Base-by-base conservation (phyloP, 2,888 invertebrate species). In the Drosophila tanythrix region DNA sequence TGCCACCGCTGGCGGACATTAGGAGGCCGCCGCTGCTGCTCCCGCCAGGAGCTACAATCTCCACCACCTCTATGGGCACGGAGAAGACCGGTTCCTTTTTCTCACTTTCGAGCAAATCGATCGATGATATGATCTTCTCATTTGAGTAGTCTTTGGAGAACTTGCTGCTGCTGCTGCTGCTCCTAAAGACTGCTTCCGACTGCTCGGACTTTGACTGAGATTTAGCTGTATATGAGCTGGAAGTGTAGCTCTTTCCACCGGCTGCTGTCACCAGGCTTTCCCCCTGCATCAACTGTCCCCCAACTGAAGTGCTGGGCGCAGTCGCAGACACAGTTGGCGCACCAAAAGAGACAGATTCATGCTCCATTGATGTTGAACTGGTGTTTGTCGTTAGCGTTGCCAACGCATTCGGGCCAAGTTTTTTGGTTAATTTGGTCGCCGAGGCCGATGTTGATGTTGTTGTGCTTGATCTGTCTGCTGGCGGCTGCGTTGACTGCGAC, bases 31-130 rank as follows among this genome's bases (percentile, higher is more conserved):
- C 55, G 40, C 66, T 56, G 33, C 71, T 72, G 25, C 62, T 63
- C 13, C 65, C 64, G 36, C 74, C 67, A 51, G 82, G 86, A 40
- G 81, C 52, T 64, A 72, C 69, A 62, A 90, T 86, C 64, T 92
- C 92, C 35, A 92, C 83, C 61, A 92, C 91, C 76, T 92, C 92
- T 40, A 92, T 92, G 65, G 92, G 92, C 56, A 92, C 92, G 43
- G 92, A 92, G 66, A 92, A 91, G 35, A 91, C 87, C 71, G 92
- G 91, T 79, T 91, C 92, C 69, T 89, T 88, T 66, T 87, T 90
- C 52, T 90, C 90, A 70, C 90, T 90, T 72, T 92, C 92, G 27
- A 91, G 79, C 76, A 92, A 80, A 91, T 92, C 92, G 51, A 92
- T 82, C 29, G 92, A 92, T 4, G 92, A 83, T 65, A 92, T 92